A percentile compares a stretch with the other conserved stretches of the same genome.
phyloP scores from a whole-genome alignment of 2,113 vertebrate genomes.

The Terrapene triunguis region DNA sequence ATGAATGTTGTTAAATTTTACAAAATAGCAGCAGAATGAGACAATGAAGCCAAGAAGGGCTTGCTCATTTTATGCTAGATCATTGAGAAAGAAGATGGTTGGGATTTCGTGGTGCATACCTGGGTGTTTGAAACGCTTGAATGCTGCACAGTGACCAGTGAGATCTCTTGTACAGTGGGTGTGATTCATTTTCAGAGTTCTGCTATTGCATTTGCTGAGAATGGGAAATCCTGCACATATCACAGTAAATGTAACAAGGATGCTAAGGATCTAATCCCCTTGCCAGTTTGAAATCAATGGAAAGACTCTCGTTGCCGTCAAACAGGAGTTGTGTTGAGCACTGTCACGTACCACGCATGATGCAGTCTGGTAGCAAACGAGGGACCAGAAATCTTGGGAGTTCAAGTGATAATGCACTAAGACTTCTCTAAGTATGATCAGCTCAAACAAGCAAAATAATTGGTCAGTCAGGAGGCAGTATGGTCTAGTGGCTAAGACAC shows the following conservation, averaged over 20 bases:
- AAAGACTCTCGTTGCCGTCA: not conserved
- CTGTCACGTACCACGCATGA: not conserved
- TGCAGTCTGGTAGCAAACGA: not conserved
- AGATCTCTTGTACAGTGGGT: not conserved
- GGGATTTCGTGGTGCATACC: fast-evolving
- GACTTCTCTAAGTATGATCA: not conserved
- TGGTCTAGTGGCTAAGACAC: not conserved
- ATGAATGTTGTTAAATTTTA: not conserved
- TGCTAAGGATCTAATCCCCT: not conserved
- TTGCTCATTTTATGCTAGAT: not conserved
- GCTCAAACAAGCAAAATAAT: not conserved
- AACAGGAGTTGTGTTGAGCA: not conserved
- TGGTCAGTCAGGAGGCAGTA: not conserved
- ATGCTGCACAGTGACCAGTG: not conserved
- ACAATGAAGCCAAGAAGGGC: not conserved
- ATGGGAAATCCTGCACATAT: not conserved
- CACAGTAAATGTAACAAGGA: not conserved
- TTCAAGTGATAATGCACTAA: not conserved
- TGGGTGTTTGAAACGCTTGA: fast-evolving
- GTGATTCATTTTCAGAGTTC: not conserved
- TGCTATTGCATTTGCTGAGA: not conserved
- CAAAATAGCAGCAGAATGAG: not conserved
- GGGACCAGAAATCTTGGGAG: not conserved
- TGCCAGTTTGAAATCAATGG: not conserved
- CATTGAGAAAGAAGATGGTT: not conserved